phyloP scores from a whole-genome alignment of 2,113 vertebrate genomes.

The Siphamia tubifer region DNA sequence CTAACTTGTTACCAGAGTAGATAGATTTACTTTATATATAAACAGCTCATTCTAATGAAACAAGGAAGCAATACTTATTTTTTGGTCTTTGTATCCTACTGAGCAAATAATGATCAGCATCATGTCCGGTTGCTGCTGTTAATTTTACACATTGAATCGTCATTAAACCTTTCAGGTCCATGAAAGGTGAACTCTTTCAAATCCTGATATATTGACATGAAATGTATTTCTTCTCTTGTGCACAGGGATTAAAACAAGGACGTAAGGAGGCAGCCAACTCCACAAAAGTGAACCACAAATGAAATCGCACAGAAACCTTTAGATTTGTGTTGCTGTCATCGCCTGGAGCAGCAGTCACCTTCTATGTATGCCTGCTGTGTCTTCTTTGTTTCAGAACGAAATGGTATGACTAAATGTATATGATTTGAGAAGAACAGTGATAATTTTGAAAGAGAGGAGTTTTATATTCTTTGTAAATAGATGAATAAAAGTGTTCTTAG shows the following conservation, averaged over 20 bases:
- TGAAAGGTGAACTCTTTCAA: neutral
- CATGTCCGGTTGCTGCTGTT: neutral
- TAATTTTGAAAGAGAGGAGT: conserved; percentile 9
- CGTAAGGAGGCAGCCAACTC: conserved; percentile 71
- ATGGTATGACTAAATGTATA: neutral
- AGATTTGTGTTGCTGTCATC: neutral
- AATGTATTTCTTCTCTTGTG: neutral
- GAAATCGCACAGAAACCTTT: conserved; percentile 6
- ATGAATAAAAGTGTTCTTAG: conserved; percentile 60
- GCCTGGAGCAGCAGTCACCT: neutral
- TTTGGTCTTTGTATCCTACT: no score
- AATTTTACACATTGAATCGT: neutral
- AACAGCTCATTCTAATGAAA: no score
- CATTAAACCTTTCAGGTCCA: neutral
- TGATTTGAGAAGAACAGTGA: neutral
- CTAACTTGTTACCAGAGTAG: no score
- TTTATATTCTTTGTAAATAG: conserved; percentile 82
- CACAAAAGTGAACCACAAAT: conserved; percentile 73
- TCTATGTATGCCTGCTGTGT: neutral
- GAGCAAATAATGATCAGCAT: no score
- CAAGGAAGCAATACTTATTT: no score
- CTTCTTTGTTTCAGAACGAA: neutral
- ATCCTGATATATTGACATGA: neutral
- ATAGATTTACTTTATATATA: no score
- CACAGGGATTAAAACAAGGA: conserved; percentile 80